phyloP scores from a whole-genome alignment of 2,888 invertebrate species.

The Chrysolina haemoptera region DNA sequence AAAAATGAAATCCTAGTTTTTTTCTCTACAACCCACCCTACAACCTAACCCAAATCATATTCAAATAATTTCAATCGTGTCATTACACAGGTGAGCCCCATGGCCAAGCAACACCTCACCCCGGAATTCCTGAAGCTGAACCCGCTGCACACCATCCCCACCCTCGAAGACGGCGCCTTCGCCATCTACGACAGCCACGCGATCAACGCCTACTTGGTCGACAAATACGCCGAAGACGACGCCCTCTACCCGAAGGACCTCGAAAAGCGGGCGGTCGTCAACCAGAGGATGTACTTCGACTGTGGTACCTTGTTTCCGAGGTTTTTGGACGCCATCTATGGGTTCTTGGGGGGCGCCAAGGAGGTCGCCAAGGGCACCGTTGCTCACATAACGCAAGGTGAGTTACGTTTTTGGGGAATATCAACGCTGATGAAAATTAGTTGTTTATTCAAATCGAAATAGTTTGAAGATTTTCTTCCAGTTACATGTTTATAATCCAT shows the following conservation, averaged over 20 bases:
- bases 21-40: too few species aligned
- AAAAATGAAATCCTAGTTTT: too few species aligned
- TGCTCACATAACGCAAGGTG: slow-evolving; percentile 63
- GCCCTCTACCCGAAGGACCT: slow-evolving; percentile 74
- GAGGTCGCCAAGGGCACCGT: slow-evolving; percentile 56
- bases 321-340: slow-evolving; percentile 55
- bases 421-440: too few species aligned
- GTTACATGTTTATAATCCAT: too few species aligned
- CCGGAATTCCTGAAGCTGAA: slow-evolving; percentile 65
- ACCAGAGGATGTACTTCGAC: slow-evolving; percentile 74
- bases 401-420: slow-evolving; percentile 40
- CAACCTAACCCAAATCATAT: too few species aligned
- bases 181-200: slow-evolving; percentile 72
- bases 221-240: slow-evolving; percentile 61
- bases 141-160: slow-evolving; percentile 73
- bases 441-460: too few species aligned
- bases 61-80: neutral
- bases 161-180: slow-evolving; percentile 73
- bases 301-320: slow-evolving; percentile 71
- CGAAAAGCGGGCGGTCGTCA: slow-evolving; percentile 70
- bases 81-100: slow-evolving; percentile 60
- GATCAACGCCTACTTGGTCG: slow-evolving; percentile 58
- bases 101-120: slow-evolving; percentile 65
- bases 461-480: too few species aligned
- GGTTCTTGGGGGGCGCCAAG: slow-evolving; percentile 59